Conservation (phyloP, 1,140 invertebrate species). For the Drosophila bocqueti region DNA sequence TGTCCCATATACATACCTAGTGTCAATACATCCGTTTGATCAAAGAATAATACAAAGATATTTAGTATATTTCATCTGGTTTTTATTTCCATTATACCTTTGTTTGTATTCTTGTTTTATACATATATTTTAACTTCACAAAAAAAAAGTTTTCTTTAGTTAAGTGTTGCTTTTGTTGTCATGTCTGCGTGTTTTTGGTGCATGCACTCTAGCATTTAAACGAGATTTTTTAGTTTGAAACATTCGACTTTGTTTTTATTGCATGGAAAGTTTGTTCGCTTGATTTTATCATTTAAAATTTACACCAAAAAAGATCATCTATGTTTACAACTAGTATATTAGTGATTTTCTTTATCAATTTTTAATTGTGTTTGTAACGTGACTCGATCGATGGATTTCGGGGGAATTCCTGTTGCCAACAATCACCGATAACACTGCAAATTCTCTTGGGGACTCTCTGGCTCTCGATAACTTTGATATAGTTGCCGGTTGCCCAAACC, state of each 20-base stretch:
- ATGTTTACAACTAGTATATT: slow-evolving; percentile 68
- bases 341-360: slow-evolving; percentile 40
- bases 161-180: no score
- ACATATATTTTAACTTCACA: slow-evolving; percentile 76
- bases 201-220: slow-evolving; percentile 65
- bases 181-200: slow-evolving; percentile 30
- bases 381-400: slow-evolving; percentile 13
- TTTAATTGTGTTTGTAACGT: slow-evolving; percentile 43
- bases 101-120: slow-evolving; percentile 48
- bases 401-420: neutral
- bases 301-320: slow-evolving; percentile 76
- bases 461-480: slow-evolving; percentile 65
- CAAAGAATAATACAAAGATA: slow-evolving; percentile 8
- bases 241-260: slow-evolving; percentile 46
- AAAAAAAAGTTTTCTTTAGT: slow-evolving; percentile 65
- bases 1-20: neutral
- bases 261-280: slow-evolving; percentile 53
- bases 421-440: slow-evolving; percentile 54
- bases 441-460: slow-evolving; percentile 23
- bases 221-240: slow-evolving; percentile 55
- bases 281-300: slow-evolving; percentile 65
- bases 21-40: neutral
- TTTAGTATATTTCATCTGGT: slow-evolving; percentile 29
- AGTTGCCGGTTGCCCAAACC: slow-evolving; percentile 18
- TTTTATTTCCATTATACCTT: slow-evolving; percentile 47